Percentiles rank a stretch among this genome's conserved stretches.
Evolutionary conservation across 2,113 vertebrate species (phyloP).

Genomic region (Ictalurus furcatus): DNA sequence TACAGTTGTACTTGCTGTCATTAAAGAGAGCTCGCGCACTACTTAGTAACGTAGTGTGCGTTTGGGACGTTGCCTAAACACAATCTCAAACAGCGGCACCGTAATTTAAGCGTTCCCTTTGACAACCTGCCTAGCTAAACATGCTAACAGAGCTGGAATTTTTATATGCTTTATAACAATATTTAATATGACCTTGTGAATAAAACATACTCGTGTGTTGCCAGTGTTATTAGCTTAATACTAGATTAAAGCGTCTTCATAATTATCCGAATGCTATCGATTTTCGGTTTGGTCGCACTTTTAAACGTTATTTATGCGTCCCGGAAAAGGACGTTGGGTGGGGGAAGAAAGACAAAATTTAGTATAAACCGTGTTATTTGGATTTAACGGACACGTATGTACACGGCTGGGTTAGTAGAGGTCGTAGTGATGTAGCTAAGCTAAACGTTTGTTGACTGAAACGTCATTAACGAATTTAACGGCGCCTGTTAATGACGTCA

Average conservation of each 20-base stretch:
- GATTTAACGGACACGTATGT: background rate
- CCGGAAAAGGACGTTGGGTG: background rate
- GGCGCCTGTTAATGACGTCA: background rate
- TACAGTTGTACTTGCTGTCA: background rate
- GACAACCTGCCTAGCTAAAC: background rate
- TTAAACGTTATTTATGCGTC: background rate
- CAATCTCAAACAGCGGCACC: background rate
- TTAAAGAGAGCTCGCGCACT: background rate
- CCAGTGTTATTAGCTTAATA: background rate
- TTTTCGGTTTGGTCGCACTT: background rate
- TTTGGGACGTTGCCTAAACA: background rate
- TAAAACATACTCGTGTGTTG: background rate
- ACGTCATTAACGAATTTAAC: slow-evolving; percentile 6
- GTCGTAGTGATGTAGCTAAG: slow-evolving; percentile 17
- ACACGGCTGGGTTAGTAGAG: slow-evolving; percentile 41
- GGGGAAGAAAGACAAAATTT: background rate
- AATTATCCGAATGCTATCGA: background rate
- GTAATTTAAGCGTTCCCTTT: background rate
- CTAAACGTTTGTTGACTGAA: background rate
- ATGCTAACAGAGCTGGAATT: background rate
- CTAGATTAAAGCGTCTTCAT: background rate
- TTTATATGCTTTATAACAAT: too few relatives aligned
- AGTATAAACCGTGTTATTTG: background rate
- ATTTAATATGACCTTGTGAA: background rate
- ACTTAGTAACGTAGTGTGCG: background rate